These are phyloP conservation scores for Cryptotis parvus DNA, from an alignment of 2,113 vertebrate species.

Conservation along the genomic window DNA sequence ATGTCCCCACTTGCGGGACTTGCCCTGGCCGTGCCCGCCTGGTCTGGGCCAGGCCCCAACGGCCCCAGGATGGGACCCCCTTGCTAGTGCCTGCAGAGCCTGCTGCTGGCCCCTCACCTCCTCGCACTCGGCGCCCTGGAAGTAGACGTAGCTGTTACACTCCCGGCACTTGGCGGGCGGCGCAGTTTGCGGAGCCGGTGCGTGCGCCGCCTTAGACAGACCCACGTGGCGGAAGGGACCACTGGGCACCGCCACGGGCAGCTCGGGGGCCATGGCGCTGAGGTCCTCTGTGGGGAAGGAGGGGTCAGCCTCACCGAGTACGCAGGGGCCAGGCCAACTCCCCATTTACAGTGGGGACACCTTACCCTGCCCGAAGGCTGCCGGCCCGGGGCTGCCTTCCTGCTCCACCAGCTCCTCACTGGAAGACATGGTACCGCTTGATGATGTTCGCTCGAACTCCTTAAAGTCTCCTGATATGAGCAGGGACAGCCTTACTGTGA, in stretches of 20 bases:
- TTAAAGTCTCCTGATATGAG: slow-evolving; percentile 88
- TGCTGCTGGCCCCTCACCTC: slow-evolving; percentile 87
- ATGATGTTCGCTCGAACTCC: slow-evolving; percentile 89
- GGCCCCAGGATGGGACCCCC: background rate
- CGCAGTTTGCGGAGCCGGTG: slow-evolving; percentile 95
- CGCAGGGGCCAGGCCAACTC: no score
- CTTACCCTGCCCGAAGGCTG: slow-evolving; percentile 92
- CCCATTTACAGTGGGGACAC: rapidly evolving
- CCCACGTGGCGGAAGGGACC: slow-evolving; percentile 94
- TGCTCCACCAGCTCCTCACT: slow-evolving; percentile 92
- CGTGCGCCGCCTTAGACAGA: slow-evolving; percentile 95
- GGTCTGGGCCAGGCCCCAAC: background rate
- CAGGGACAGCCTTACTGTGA: background rate
- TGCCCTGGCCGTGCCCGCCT: no score
- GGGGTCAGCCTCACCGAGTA: rapidly evolving
- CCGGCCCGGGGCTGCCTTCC: slow-evolving; percentile 79
- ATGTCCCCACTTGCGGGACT: no score
- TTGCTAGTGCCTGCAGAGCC: no score
- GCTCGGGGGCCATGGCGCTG: slow-evolving; percentile 90
- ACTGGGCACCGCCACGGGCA: slow-evolving; percentile 87
- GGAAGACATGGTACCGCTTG: slow-evolving; percentile 92
- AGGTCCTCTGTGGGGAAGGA: slow-evolving; percentile 88
- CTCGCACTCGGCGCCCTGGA: slow-evolving; percentile 98
- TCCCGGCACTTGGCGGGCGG: slow-evolving; percentile 95
- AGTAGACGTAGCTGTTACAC: slow-evolving; percentile 98